phyloP scores from a whole-genome alignment of 2,888 invertebrate species.

The Eilema caniola region DNA sequence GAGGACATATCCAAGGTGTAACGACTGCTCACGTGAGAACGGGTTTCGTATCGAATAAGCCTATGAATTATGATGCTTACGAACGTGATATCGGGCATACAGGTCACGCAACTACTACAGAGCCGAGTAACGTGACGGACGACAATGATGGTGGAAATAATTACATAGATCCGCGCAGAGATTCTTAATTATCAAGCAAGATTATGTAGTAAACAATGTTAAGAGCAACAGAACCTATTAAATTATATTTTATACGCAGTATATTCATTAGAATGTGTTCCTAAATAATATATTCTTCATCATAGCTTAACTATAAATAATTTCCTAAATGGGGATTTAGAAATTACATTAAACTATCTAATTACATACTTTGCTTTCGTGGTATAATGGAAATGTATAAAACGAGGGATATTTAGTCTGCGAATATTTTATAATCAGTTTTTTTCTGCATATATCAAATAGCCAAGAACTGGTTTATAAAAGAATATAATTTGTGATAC shows the following conservation, averaged over 20 bases:
- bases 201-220: neutral
- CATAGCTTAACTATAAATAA: neutral
- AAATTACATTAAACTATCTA: neutral
- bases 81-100: conserved; percentile 25
- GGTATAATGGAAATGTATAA: conserved; percentile 27
- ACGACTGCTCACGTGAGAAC: conserved; percentile 31
- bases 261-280: neutral
- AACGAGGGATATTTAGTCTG: conserved; percentile 19
- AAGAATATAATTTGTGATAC: conserved; percentile 35
- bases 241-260: neutral
- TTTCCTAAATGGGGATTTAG: neutral
- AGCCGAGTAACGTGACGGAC: conserved; percentile 20
- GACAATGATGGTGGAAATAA: conserved; percentile 23
- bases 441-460: conserved; percentile 20
- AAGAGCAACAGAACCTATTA: neutral
- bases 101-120: conserved; percentile 23
- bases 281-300: neutral
- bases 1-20: conserved; percentile 42
- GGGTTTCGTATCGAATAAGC: conserved; percentile 31
- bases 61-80: conserved; percentile 31
- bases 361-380: conserved; percentile 13
- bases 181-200: conserved; percentile 7
- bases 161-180: conserved; percentile 36
- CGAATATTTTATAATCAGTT: conserved; percentile 31
- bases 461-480: conserved; percentile 43